phyloP scores from a whole-genome alignment of 2,888 invertebrate species.

The Hybos culiciformis region DNA sequence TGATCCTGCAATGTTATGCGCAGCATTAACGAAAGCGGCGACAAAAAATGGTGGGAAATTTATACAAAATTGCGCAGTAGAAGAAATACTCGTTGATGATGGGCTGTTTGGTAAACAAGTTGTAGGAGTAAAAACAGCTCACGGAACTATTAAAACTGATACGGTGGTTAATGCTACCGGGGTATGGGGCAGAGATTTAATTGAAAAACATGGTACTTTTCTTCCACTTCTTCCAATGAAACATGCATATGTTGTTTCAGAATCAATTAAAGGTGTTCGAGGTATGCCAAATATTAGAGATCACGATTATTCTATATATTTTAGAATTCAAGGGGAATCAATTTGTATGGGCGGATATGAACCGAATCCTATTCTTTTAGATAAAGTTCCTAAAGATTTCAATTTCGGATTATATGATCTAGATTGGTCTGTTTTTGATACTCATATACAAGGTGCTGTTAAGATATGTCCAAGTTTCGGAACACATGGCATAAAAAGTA shows the following conservation, averaged over 20 bases:
- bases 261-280: conserved; percentile 58
- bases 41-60: conserved; percentile 58
- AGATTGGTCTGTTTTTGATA: conserved; percentile 72
- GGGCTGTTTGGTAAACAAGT: conserved; percentile 43
- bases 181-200: conserved; percentile 66
- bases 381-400: conserved; percentile 62
- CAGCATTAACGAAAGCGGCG: conserved; percentile 60
- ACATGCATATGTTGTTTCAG: conserved; percentile 77
- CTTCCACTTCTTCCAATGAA: conserved; percentile 74
- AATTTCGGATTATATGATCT: conserved; percentile 75
- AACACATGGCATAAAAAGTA: conserved; percentile 65
- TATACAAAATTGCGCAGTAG: conserved; percentile 58
- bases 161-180: conserved; percentile 59
- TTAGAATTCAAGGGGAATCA: conserved; percentile 70
- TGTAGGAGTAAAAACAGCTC: conserved; percentile 59
- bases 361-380: conserved; percentile 64
- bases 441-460: conserved; percentile 57
- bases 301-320: conserved; percentile 70
- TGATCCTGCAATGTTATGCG: conserved; percentile 70
- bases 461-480: conserved; percentile 62
- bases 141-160: conserved; percentile 56
- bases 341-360: conserved; percentile 83
- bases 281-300: conserved; percentile 73
- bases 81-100: conserved; percentile 53
- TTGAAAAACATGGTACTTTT: conserved; percentile 34